phyloP scores from a whole-genome alignment of 2,797 vertebrate genomes.

The Rhincodon typus region DNA sequence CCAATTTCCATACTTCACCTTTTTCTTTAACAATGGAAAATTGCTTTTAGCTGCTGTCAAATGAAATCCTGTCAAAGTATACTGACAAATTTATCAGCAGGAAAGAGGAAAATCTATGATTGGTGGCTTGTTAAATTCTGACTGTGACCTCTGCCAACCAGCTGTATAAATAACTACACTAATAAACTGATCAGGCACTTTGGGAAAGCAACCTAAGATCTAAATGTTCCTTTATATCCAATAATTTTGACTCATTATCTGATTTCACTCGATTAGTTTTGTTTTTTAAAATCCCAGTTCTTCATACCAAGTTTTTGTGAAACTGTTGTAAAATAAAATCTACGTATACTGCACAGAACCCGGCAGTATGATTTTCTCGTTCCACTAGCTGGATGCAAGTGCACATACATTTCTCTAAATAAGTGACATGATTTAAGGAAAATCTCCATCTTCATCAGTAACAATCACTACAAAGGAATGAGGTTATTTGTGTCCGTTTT shows the following conservation, averaged over 20 bases:
- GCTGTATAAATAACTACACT: background rate
- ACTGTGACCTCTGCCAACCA: background rate
- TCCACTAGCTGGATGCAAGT: background rate
- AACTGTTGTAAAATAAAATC: background rate
- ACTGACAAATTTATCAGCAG: background rate
- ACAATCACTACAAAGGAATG: background rate
- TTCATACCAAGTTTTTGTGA: background rate
- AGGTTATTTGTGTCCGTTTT: background rate
- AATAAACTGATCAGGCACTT: constrained; percentile 11
- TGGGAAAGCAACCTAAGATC: background rate
- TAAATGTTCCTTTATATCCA: background rate
- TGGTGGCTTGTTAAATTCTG: background rate
- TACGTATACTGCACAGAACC: too few relatives aligned
- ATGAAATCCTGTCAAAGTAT: background rate
- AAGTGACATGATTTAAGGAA: background rate
- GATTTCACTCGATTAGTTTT: background rate
- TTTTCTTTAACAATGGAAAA: background rate
- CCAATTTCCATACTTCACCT: background rate
- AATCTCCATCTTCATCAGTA: background rate
- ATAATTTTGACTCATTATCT: too few relatives aligned
- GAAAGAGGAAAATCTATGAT: background rate
- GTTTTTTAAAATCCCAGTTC: background rate
- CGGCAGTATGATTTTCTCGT: background rate
- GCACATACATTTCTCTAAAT: background rate
- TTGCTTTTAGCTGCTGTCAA: background rate